Base-by-base conservation (phyloP, 2,888 invertebrate species). In the Drosophila gaucha region DNA sequence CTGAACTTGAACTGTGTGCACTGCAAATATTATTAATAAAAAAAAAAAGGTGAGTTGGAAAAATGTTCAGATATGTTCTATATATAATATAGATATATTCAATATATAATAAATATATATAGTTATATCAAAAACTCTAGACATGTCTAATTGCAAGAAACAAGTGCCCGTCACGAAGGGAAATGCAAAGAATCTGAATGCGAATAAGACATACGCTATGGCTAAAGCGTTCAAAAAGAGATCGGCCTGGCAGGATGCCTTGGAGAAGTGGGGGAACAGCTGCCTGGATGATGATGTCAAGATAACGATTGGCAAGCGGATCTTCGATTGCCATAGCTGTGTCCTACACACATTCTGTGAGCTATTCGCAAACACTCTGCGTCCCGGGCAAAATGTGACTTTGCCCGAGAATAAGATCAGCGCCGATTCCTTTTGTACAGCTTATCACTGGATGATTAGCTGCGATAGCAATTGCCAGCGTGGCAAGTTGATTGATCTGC, bases 371-470 rank as follows among this genome's bases (percentile, higher is more conserved):
- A 2, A 24, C 3, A 20, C 2, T 0, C 0, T 12, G 14, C 20
- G n/a, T 2, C 1, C 9, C 4, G 8, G 31, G 39, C 0, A 10
- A 0, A 3, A 3, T 2, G 1, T 33, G 3, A 12, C 0, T 0
- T 9, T 57, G 57, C 20, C 20, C 4, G 16, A 3, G 24, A 20
- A 26, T 2, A 16, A 31, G 12, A 3, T 57, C 3, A n/a, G 6
- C 4, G 6, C 9, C 0, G 24, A 33, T 5, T 18, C 12, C 20
- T 57, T 57, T 9, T 6, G 1, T 2, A 1, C 33, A 1, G 57
- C 57, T 31, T 57, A 41, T 12, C 26, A 12, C 6, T 57, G 58
- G 57, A 33, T 58, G 57, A 5, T 18, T 4, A 41, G 14, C 6
- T 10, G 12, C 8, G 9, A 20, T 6, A 12, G 14, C 12, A 12